phyloP scores from a whole-genome alignment of 2,113 vertebrate genomes.

The zebrafish (Danio rerio) region GRCz12tu NC_133195.1:29883501-29884000 shows the following conservation, averaged over 20 bases:
- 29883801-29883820: neutral
- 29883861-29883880: neutral
- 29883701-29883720: neutral
- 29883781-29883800: neutral
- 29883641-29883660: neutral
- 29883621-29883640: neutral
- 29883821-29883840: neutral
- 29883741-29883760: constrained; percentile 2
- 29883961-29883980: constrained; percentile 2
- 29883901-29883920: neutral
- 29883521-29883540: no score
- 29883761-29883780: neutral
- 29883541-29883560: no score
- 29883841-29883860: neutral
- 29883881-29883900: neutral
- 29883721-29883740: neutral
- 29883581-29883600: no score
- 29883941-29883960: constrained; percentile 14
- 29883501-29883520: no score
- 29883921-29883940: constrained; percentile 5
- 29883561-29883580: no score
- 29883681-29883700: neutral
- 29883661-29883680: neutral
- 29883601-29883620: no score
- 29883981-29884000: neutral